phyloP scores from a whole-genome alignment of 2,888 invertebrate genomes.

The Melieria crassipennis region DNA sequence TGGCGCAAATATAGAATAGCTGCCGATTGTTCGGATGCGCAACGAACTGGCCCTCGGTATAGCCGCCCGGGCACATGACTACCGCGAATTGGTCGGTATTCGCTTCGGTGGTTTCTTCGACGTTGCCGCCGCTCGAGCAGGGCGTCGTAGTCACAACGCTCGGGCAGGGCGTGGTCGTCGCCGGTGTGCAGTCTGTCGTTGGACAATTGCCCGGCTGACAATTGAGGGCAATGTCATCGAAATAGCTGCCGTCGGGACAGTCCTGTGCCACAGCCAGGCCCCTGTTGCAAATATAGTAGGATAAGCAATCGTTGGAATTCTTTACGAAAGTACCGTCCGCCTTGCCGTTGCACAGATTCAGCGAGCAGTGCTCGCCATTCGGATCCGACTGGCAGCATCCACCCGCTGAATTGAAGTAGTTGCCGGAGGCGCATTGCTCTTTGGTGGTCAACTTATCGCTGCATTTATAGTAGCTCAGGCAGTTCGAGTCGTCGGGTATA shows the following conservation, averaged over 20 bases:
- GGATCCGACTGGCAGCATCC: conserved; percentile 43
- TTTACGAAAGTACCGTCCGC: conserved; percentile 21
- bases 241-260: conserved; percentile 39
- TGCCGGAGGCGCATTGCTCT: conserved; percentile 46
- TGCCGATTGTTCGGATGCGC: conserved; percentile 49
- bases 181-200: conserved; percentile 7
- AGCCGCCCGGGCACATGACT: conserved; percentile 48
- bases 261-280: conserved; percentile 18
- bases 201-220: conserved; percentile 50
- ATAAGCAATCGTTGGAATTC: conserved; percentile 22
- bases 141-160: conserved; percentile 3
- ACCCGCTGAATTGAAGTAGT: conserved; percentile 44
- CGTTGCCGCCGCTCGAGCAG: conserved; percentile 15
- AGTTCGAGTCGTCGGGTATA: conserved; percentile 39
- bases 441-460: conserved; percentile 32
- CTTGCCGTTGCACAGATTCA: conserved; percentile 37
- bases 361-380: conserved; percentile 40
- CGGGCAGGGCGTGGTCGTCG: background rate
- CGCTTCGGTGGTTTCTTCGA: conserved; percentile 9
- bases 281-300: conserved; percentile 25
- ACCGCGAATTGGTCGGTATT: conserved; percentile 12
- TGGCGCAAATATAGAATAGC: conserved; percentile 49
- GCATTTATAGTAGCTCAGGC: conserved; percentile 50
- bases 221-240: conserved; percentile 25
- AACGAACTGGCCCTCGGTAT: conserved; percentile 46